Percentiles rank a stretch among this genome's conserved stretches.
These are phyloP conservation scores for Cancer borealis DNA, from an alignment of 2,888 invertebrate genomes.

Conservation along the genomic window DNA sequence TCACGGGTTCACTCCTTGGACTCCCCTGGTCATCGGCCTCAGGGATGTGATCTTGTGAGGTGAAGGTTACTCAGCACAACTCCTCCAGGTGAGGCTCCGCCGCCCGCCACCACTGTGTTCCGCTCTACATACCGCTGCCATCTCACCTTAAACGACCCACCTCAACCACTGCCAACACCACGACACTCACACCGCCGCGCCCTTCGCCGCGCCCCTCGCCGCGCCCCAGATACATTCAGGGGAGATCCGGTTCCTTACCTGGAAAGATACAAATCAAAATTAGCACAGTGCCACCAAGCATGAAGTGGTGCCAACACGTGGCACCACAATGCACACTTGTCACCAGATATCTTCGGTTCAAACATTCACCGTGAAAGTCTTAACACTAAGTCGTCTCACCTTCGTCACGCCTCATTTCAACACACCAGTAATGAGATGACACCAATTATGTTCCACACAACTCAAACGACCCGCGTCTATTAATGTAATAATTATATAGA, in stretches of 20 bases:
- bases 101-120: slow-evolving; percentile 9
- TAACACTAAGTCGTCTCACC: not conserved
- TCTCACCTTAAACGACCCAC: slow-evolving; percentile 4
- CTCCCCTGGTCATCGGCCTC: slow-evolving; percentile 8
- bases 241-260: not conserved
- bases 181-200: not conserved
- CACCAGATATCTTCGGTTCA: not conserved
- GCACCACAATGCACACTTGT: not conserved
- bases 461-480: not conserved
- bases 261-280: slow-evolving; percentile 24
- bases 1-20: not conserved
- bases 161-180: not conserved
- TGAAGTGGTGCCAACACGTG: not conserved
- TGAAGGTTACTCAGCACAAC: not conserved
- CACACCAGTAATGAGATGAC: too few species aligned
- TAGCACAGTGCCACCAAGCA: not conserved
- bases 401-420: not conserved
- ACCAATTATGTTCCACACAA: not conserved
- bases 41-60: not conserved
- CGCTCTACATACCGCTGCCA: not conserved
- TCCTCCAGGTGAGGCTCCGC: not conserved
- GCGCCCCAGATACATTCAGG: not conserved
- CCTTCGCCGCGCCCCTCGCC: not conserved
- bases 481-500: not conserved
- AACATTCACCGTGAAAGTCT: not conserved